Evolutionary conservation across 2,797 vertebrate species (phyloP).

Genomic region (Galagoides demidoff): DNA sequence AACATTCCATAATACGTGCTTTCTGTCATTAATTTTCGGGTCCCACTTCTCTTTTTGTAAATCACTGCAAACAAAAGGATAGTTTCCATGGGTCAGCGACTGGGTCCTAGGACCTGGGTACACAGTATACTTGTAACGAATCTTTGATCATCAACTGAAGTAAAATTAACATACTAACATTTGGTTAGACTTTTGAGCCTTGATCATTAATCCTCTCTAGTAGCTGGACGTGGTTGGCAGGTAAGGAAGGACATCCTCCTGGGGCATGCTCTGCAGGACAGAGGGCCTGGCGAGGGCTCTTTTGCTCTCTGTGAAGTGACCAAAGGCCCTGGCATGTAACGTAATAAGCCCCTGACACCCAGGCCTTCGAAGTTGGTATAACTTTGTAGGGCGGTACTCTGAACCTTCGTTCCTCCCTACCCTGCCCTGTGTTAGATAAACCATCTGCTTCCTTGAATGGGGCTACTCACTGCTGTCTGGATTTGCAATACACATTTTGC

Average conservation of each 20-base stretch:
- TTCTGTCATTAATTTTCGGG: neutral
- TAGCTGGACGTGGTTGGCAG: neutral
- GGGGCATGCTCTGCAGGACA: neutral
- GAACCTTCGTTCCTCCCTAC: neutral
- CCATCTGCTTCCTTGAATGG: neutral
- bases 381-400: neutral
- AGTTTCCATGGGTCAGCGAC: neutral
- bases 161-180: slow-evolving; percentile 56
- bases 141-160: slow-evolving; percentile 42
- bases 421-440: neutral
- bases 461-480: neutral
- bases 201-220: slow-evolving; percentile 19
- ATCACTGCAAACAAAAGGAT: neutral
- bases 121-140: slow-evolving; percentile 16
- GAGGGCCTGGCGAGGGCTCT: neutral
- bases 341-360: neutral
- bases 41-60: slow-evolving; percentile 15
- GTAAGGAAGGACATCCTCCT: neutral
- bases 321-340: neutral
- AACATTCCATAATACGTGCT: neutral
- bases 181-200: slow-evolving; percentile 50
- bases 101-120: neutral
- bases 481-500: neutral
- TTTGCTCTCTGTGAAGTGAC: slow-evolving; percentile 31
- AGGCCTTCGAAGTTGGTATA: neutral